Conservation (phyloP, 2,888 invertebrate species). For the Pyrgus malvae region DNA sequence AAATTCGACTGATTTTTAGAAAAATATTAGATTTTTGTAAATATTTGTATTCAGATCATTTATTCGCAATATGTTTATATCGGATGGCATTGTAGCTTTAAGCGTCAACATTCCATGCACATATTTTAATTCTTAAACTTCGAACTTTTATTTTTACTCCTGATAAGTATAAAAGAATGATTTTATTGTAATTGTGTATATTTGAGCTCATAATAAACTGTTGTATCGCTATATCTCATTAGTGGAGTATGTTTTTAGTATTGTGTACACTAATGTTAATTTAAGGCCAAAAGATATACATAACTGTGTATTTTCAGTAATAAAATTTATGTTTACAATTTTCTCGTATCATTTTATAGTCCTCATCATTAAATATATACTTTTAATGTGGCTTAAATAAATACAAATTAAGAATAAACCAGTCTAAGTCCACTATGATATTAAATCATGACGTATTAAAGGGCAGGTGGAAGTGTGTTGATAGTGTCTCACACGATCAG, state of each 20-base stretch:
- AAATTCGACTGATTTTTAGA: conserved; percentile 33
- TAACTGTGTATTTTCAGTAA: conserved; percentile 76
- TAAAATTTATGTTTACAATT: conserved; percentile 73
- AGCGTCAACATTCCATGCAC: conserved; percentile 64
- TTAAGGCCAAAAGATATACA: conserved; percentile 80
- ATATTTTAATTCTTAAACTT: conserved; percentile 51
- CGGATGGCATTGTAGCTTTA: conserved; percentile 69
- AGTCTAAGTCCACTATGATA: too few relatives aligned
- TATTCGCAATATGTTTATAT: conserved; percentile 27
- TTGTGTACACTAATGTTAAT: conserved; percentile 75
- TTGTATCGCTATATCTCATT: conserved; percentile 71
- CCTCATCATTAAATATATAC: too few relatives aligned
- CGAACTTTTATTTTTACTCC: conserved; percentile 47
- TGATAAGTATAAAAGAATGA: conserved; percentile 41
- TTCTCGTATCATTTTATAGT: conserved; percentile 37
- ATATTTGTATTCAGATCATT: conserved; percentile 16
- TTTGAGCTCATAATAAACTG: conserved; percentile 59
- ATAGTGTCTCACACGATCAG: too few relatives aligned
- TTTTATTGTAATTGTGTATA: conserved; percentile 39
- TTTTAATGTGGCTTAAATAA: too few relatives aligned
- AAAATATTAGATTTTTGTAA: conserved; percentile 3
- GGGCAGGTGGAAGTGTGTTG: too few relatives aligned
- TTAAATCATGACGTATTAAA: too few relatives aligned
- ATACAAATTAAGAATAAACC: too few relatives aligned
- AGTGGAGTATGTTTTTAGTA: conserved; percentile 68